Evolutionary conservation across 1,140 invertebrate species (phyloP).

Genomic region (Drosophila nasuta): DNA sequence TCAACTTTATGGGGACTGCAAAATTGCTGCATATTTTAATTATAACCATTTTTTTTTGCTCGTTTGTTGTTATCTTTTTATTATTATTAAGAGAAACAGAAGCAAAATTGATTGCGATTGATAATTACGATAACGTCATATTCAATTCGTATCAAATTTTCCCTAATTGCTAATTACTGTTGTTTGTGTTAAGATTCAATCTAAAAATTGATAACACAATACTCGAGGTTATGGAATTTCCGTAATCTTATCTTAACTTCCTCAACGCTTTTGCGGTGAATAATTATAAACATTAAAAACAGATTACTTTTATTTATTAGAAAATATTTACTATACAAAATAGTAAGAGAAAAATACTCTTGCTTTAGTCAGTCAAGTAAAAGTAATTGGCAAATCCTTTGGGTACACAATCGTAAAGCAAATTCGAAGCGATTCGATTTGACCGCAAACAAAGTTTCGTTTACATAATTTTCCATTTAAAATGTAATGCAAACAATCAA

Average conservation of each 20-base stretch:
- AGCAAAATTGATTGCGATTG: too few species aligned
- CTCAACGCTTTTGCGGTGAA: background rate
- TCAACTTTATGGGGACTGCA: background rate
- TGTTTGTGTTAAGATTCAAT: background rate
- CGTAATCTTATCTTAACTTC: slow-evolving; percentile 11
- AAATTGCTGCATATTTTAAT: background rate
- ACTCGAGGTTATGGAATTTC: slow-evolving; percentile 3
- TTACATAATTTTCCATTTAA: slow-evolving; percentile 76
- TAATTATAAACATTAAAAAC: background rate
- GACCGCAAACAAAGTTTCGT: slow-evolving; percentile 67
- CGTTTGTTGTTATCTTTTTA: too few species aligned
- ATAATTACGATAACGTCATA: too few species aligned
- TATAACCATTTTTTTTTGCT: too few species aligned
- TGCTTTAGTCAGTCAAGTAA: background rate
- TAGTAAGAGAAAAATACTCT: background rate
- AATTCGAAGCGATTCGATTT: slow-evolving; percentile 38
- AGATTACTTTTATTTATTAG: too few species aligned
- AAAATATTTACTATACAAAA: background rate
- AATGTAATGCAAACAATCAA: slow-evolving; percentile 56
- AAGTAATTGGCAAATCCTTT: slow-evolving; percentile 40
- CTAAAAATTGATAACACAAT: background rate
- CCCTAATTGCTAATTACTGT: slow-evolving; percentile 1
- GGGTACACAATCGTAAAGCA: slow-evolving; percentile 27
- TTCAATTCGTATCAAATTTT: background rate
- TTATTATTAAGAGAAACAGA: too few species aligned